Evolutionary conservation across 1,140 invertebrate species (phyloP), one percentile per base, ranked within the genome.

Genomic region (Leptinotarsa undecemlineata): DNA sequence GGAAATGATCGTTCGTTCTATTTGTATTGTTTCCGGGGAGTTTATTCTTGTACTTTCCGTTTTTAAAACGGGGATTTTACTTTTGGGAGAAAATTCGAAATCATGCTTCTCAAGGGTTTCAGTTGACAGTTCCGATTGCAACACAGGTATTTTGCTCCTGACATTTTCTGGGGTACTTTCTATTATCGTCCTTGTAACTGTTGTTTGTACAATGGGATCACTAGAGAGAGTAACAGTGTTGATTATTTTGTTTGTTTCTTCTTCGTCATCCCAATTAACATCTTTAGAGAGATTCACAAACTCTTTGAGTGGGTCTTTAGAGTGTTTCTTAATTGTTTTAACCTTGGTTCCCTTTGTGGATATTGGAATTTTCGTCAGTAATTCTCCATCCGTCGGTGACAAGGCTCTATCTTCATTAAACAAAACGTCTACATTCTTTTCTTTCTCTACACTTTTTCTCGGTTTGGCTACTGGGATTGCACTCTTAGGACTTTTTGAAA

Each of bases 41-140:
- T 75, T 85, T 84, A 79, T 86, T 77, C 75, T 80, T 73, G 77
- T 76, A 3, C 77, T 79, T 77, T 84, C 84, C 21, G 84, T 85
- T 51, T 83, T 76, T 71, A 86, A 83, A n/a, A 86, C 76, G 1
- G 87, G 86, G 72, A 87, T 88, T 82, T 87, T 86, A 75, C 85
- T 87, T 71, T 85, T 87, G 5, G 78, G 68, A 33, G 69, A 71
- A 15, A 60, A 57, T 20, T 79, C 76, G 17, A 73, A 48, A 13
- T 79, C 78, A 11, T 64, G 60, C 47, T 70, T 42, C 70, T 79
- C 77, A 14, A 47, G 69, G 14, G 62, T 74, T 63, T 75, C 68
- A 21, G 26, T 73, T 57, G 71, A 74, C 3, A 68, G 21, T 20
- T 76, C 76, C n/a, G 66, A 66, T 26, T 78, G 51, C 21, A 76